Percentiles rank a stretch among this genome's conserved stretches.
These are phyloP conservation scores for Pachydiplax longipennis DNA, from an alignment of 2,888 invertebrate species.

Conservation along the genomic window DNA sequence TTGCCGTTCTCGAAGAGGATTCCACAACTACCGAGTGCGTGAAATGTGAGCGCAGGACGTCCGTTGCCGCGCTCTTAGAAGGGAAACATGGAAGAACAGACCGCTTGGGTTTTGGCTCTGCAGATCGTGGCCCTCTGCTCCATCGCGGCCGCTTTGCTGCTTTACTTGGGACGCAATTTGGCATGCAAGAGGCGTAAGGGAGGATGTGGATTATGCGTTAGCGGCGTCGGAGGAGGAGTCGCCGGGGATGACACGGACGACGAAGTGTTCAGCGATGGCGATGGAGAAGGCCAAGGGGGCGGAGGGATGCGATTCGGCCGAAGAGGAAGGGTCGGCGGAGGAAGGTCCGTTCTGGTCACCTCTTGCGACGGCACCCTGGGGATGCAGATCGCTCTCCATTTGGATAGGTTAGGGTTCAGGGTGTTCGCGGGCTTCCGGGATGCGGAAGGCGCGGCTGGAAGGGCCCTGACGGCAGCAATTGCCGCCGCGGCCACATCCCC, in stretches of 20 bases:
- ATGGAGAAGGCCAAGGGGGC: constrained; percentile 58
- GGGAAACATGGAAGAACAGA: constrained; percentile 14
- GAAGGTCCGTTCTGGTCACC: constrained; percentile 78
- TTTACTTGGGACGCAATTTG: constrained; percentile 66
- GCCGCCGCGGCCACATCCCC: constrained; percentile 70
- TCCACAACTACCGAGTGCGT: neutral
- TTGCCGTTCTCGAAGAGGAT: neutral
- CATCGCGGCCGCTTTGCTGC: constrained; percentile 81
- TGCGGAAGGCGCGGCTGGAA: constrained; percentile 26
- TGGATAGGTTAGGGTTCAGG: constrained; percentile 68
- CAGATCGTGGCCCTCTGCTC: constrained; percentile 82
- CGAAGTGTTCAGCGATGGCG: constrained; percentile 52
- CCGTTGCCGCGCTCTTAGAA: neutral
- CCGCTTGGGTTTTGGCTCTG: constrained; percentile 70
- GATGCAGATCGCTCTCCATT: constrained; percentile 67
- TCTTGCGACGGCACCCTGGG: constrained; percentile 82
- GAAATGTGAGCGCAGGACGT: constrained; percentile 14
- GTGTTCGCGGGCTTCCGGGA: constrained; percentile 75
- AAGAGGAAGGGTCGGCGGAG: constrained; percentile 63
- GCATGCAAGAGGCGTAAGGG: constrained; percentile 21
- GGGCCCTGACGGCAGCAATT: constrained; percentile 62
- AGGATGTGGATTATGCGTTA: constrained; percentile 72
- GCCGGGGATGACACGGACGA: constrained; percentile 51
- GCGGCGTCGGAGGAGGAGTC: constrained; percentile 52
- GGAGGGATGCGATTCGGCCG: constrained; percentile 48